A percentile compares a stretch with the other conserved stretches of the same genome.
phyloP scores from a whole-genome alignment of 2,797 vertebrate genomes.

The Tinamus major region DNA sequence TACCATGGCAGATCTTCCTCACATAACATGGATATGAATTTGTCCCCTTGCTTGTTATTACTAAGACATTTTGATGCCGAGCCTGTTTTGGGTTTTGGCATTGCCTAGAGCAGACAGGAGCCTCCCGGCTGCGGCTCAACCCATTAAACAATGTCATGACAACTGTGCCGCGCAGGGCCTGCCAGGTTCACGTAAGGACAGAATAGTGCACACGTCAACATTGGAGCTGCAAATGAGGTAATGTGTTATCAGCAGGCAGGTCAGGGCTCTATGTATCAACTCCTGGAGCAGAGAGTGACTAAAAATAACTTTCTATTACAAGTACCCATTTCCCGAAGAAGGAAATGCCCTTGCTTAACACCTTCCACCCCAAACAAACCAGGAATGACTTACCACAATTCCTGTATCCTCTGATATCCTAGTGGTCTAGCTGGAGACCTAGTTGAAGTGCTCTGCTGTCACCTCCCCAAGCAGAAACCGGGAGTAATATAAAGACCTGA shows the following conservation, averaged over 20 bases:
- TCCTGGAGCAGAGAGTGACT: slow-evolving; percentile 52
- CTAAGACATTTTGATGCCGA: background rate
- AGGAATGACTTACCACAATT: background rate
- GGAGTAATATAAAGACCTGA: slow-evolving; percentile 35
- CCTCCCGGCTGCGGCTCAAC: background rate
- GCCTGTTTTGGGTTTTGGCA: background rate
- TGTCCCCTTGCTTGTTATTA: rapidly evolving
- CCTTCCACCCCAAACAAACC: slow-evolving; percentile 32
- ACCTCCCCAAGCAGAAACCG: slow-evolving; percentile 8
- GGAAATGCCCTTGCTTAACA: slow-evolving; percentile 44
- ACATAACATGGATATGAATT: background rate
- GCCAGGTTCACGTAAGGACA: slow-evolving; percentile 80
- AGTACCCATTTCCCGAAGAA: slow-evolving; percentile 79
- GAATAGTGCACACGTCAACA: slow-evolving; percentile 17
- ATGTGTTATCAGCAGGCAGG: slow-evolving; percentile 82
- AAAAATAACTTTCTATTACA: slow-evolving; percentile 79
- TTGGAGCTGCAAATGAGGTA: slow-evolving; percentile 74
- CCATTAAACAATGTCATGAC: slow-evolving; percentile 41
- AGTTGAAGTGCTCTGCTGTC: slow-evolving; percentile 3
- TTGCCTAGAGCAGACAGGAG: background rate
- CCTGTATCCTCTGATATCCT: background rate
- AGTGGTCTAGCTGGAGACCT: background rate
- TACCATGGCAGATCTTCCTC: background rate
- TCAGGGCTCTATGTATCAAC: slow-evolving; percentile 72
- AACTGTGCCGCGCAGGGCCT: background rate